Base-by-base conservation (phyloP, 2,888 invertebrate species). In the Nomada flava region DNA sequence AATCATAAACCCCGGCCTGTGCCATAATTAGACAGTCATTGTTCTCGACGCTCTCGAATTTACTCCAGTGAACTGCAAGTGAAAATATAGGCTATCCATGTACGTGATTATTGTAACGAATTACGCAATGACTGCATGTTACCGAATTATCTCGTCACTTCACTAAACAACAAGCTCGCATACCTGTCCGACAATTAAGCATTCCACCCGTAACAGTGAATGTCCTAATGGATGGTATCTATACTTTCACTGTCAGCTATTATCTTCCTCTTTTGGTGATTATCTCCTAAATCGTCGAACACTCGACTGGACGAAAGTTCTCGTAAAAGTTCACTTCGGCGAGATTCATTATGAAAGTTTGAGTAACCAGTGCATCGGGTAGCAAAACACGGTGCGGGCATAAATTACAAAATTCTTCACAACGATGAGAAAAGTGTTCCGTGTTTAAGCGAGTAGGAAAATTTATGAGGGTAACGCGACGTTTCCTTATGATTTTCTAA, bases 141-240 rank as follows among this genome's bases (percentile, higher is more conserved):
- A 85, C 84, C 76, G 76, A 88, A 90, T 90, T 89, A 90, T 91
- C 89, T 87, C 84, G 85, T 88, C 86, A 86, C 75, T 87, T 87
- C 82, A 68, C 86, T 84, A 77, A 74, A 84, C 83, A 86, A 86
- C 82, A 62, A 76, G 67, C 74, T 79, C 70, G 72, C 69, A 69
- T 67, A 57, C 36, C 23, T 72, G 18, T 10, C 71, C 63, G 59
- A 74, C 64, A 87, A 85, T 85, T 82, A 82, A 87, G 75, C 68
- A 62, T 69, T 67, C 68, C 69, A 29, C 65, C 80, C 79, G 67
- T 76, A 60, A 77, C 64, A 60, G 26, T 1, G 64, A 59, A 65
- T 82, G 78, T 79, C 76, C 79, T 85, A 79, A 76, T 36, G 36
- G 52, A 26, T 69, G n/a, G 20, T 5, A 18, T 53, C 53, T n/a